Evolutionary conservation across 2,113 vertebrate species (phyloP).

Genomic region (Sisor rabdophorus): DNA sequence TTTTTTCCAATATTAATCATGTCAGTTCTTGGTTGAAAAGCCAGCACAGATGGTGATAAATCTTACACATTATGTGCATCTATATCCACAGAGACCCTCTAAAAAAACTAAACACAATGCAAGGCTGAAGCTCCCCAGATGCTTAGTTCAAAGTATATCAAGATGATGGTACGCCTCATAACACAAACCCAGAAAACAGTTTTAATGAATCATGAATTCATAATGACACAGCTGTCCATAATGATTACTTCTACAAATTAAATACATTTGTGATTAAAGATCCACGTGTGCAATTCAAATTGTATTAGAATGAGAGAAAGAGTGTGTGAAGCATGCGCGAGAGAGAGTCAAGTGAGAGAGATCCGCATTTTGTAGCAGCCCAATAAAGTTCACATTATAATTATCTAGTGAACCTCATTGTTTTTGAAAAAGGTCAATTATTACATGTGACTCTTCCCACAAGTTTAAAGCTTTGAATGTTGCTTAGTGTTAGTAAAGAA

Average conservation of each 20-base stretch:
- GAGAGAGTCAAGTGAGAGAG: background rate
- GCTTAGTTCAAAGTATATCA: background rate
- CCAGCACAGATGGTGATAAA: background rate
- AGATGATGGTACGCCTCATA: slow-evolving; percentile 6
- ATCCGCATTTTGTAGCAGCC: background rate
- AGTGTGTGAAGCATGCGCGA: background rate
- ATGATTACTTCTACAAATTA: background rate
- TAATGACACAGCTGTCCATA: background rate
- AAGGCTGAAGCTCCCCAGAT: slow-evolving; percentile 12
- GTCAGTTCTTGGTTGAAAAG: slow-evolving; percentile 1
- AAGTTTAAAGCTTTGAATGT: too few species aligned
- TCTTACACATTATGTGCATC: slow-evolving; percentile 7
- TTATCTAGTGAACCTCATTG: background rate
- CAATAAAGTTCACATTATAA: background rate
- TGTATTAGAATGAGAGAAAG: background rate
- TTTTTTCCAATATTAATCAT: slow-evolving; percentile 2
- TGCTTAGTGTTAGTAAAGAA: too few species aligned
- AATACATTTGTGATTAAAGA: background rate
- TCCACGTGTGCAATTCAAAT: background rate
- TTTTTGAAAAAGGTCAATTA: background rate
- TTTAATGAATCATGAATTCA: background rate
- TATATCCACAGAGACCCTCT: background rate
- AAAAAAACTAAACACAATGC: slow-evolving; percentile 9
- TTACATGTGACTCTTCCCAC: background rate
- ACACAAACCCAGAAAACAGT: background rate